phyloP scores from a whole-genome alignment of 1,140 invertebrate species.

The Leucophenga varia region DNA sequence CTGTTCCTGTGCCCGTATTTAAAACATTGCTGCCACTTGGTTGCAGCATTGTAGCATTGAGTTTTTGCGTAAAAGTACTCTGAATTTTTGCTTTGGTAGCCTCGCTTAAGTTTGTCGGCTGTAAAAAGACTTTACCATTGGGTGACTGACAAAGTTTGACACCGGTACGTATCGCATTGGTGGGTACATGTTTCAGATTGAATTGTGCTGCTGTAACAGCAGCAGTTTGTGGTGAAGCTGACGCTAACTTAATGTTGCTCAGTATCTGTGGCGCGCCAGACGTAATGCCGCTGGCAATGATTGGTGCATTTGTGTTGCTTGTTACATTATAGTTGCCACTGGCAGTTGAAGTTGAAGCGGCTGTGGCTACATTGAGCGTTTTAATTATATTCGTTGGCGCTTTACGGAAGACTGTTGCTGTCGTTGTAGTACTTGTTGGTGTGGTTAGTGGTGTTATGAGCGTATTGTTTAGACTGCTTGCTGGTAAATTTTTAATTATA shows the following conservation, averaged over 20 bases:
- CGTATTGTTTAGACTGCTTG: constrained; percentile 39
- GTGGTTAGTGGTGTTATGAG: constrained; percentile 28
- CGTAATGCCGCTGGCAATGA: not conserved
- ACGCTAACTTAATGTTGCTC: constrained; percentile 44
- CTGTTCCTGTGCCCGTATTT: not conserved
- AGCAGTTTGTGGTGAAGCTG: constrained; percentile 11
- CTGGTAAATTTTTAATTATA: constrained; percentile 46
- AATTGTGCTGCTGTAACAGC: constrained; percentile 7
- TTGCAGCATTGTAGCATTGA: constrained; percentile 22
- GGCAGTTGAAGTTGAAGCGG: not conserved
- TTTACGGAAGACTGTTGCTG: constrained; percentile 14
- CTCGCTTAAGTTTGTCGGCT: constrained; percentile 31
- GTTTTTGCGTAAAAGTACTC: constrained; percentile 30
- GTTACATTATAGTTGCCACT: too few relatives aligned
- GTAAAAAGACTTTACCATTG: constrained; percentile 49
- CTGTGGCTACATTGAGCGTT: not conserved
- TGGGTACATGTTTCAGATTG: constrained; percentile 40
- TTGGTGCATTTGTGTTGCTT: not conserved
- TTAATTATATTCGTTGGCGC: constrained; percentile 9
- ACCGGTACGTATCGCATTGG: constrained; percentile 33
- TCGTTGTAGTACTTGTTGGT: constrained; percentile 13
- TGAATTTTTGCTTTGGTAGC: constrained; percentile 17
- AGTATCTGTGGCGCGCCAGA: constrained; percentile 27
- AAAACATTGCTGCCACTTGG: not conserved
- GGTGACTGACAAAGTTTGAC: constrained; percentile 48